Evolutionary conservation across 2,888 invertebrate genomes (phyloP), one percentile per base, ranked within the genome.

Genomic region (Serrognathus titanus): DNA sequence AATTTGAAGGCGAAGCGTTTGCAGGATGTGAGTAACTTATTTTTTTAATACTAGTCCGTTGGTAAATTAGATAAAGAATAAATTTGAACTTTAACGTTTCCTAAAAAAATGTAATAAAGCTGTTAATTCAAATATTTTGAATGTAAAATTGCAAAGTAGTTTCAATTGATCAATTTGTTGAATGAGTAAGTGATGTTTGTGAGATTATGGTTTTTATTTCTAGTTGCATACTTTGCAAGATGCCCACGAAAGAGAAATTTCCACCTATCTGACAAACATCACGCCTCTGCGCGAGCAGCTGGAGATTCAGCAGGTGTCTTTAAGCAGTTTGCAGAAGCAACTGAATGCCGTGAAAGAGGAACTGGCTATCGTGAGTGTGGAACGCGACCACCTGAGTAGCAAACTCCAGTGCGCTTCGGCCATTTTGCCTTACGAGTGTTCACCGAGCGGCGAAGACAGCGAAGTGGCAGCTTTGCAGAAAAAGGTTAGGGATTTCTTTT

Each of bases 141-240:
- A 20, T 20, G 20, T 20, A 4, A 4, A 20, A 20, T 3, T 20
- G 4, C 24, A 31, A 31, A 31, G 24, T 31, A 7, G 24, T 5
- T 2, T 31, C 1, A 31, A 31, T 3, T 31, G 24, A 5, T 31
- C 6, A 31, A 11, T 49, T 38, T 5, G 24, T 37, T 12, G 9
- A 31, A 8, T 16, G 20, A 11, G 11, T 37, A 12, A 24, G 49
- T 49, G 37, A 49, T 49, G 49, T 49, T 49, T 49, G 49, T 49
- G 24, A 49, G 49, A 40, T 6, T 11, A 3, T 35, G 41, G 48
- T 7, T 45, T 56, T 55, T 35, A 47, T 74, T 77, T 81, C 48
- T 80, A 91, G 86, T 78, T 92, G 39, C 90, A 89, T 75, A 88
- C 88, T 7, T 82, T 88, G 4, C 88, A 88, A 78, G 78, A 85